phyloP scores from a whole-genome alignment of 1,140 invertebrate genomes.

The Drosophila dunni region DNA sequence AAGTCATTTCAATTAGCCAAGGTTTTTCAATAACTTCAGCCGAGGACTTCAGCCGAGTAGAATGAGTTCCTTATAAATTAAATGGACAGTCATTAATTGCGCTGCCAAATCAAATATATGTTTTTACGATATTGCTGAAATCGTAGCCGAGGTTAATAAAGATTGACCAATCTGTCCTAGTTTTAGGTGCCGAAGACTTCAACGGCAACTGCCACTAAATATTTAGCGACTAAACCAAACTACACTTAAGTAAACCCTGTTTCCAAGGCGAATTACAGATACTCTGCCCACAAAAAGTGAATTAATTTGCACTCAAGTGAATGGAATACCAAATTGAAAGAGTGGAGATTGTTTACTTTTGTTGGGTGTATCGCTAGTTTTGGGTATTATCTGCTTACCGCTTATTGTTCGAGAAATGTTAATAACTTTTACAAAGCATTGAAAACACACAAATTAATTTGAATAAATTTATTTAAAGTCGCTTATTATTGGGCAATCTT shows the following conservation, averaged over 20 bases:
- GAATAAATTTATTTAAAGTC: constrained; percentile 56
- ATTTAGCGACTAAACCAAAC: constrained; percentile 7
- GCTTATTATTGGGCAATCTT: constrained; percentile 28
- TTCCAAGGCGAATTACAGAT: constrained; percentile 9
- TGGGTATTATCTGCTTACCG: neutral
- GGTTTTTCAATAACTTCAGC: neutral
- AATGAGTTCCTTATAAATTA: constrained; percentile 9
- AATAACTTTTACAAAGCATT: constrained; percentile 19
- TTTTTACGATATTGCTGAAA: constrained; percentile 9
- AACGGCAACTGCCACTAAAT: constrained; percentile 19
- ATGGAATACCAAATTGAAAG: neutral
- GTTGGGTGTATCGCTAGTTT: no score
- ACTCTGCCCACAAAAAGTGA: constrained; percentile 19
- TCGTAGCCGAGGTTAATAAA: constrained; percentile 18
- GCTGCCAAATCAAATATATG: neutral
- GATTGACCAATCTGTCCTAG: constrained; percentile 43
- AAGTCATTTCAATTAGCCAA: constrained; percentile 14
- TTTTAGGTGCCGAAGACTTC: constrained; percentile 20
- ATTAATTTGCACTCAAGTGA: neutral
- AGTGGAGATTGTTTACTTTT: neutral
- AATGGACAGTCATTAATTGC: constrained; percentile 1
- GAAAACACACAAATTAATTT: constrained; percentile 23
- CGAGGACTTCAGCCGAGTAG: neutral
- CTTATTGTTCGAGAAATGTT: constrained; percentile 3
- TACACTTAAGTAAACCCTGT: neutral